Evolutionary conservation across 2,797 vertebrate genomes (phyloP).

Genomic region (Leptatherina wallacei): DNA sequence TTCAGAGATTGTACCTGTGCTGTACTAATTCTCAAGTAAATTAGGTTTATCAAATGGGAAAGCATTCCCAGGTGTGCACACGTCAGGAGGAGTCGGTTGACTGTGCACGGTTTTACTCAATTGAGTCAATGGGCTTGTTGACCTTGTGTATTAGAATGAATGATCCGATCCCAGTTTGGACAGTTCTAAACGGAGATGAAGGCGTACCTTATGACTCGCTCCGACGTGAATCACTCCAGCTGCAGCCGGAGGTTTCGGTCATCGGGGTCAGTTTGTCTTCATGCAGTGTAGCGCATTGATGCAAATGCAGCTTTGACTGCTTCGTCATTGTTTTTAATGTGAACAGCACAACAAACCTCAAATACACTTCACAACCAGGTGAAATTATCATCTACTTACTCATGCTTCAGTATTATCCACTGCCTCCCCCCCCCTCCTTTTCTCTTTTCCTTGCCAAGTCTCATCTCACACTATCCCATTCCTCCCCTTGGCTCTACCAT

Average conservation of each 20-base stretch:
- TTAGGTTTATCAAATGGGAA: constrained; percentile 36
- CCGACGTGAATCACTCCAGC: constrained; percentile 14
- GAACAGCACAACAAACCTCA: constrained; percentile 6
- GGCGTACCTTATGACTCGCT: background rate
- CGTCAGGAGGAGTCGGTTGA: constrained; percentile 22
- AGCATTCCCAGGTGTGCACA: constrained; percentile 31
- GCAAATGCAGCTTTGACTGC: constrained; percentile 3
- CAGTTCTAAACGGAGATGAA: constrained; percentile 1
- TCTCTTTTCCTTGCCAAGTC: background rate
- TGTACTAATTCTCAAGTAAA: constrained; percentile 15
- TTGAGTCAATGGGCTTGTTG: constrained; percentile 25
- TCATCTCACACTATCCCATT: background rate
- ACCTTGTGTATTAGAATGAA: constrained; percentile 17
- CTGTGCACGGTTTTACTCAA: constrained; percentile 16
- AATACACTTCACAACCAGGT: background rate
- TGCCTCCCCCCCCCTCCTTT: background rate
- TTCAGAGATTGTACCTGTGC: constrained; percentile 29
- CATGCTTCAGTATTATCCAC: background rate
- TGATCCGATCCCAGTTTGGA: constrained; percentile 14
- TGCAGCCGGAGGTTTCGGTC: constrained; percentile 1
- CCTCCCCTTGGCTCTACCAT: too few relatives aligned
- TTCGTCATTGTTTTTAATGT: constrained; percentile 13
- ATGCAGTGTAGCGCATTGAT: background rate
- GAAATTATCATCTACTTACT: background rate
- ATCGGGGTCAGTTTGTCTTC: constrained; percentile 9